Percentiles rank a stretch among this genome's conserved stretches.
Conservation (phyloP, 2,797 vertebrate species). For the Tokudaia tokunoshimensis region DNA sequence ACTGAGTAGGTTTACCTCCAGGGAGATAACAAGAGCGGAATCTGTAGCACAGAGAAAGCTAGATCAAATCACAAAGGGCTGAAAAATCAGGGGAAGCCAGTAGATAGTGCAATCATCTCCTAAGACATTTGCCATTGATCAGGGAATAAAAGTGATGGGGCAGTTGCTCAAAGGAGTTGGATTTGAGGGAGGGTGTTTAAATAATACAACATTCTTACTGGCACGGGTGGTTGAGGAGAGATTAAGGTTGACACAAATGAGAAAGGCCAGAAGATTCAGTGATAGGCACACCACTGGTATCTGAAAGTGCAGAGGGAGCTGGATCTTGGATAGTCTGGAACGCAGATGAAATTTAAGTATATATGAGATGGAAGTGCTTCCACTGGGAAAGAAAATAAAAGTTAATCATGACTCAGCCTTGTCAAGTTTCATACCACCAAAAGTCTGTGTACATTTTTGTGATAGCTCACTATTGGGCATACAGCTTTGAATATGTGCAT, state of each 20-base stretch:
- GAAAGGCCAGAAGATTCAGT: not conserved
- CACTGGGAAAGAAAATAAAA: not conserved
- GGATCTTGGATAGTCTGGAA: not conserved
- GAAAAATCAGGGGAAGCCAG: not conserved
- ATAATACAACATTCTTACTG: not conserved
- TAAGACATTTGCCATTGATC: not conserved
- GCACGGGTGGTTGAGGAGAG: not conserved
- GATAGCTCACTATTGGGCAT: not conserved
- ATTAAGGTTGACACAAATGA: not conserved
- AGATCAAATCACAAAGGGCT: not conserved
- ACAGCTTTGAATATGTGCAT: not conserved
- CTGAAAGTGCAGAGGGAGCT: not conserved
- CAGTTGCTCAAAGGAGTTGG: not conserved
- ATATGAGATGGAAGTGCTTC: not conserved
- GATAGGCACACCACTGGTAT: not conserved
- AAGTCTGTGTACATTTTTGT: rapidly evolving
- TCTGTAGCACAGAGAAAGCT: not conserved
- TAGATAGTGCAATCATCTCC: not conserved
- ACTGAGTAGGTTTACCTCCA: not conserved
- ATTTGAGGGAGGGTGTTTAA: not conserved
- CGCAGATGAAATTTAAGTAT: too few relatives aligned
- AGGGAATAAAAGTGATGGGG: not conserved
- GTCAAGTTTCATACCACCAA: too few relatives aligned
- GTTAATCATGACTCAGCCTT: not conserved
- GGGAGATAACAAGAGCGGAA: not conserved